Base-by-base conservation (phyloP, 2,797 vertebrate genomes). In the Lateolabrax maculatus region DNA sequence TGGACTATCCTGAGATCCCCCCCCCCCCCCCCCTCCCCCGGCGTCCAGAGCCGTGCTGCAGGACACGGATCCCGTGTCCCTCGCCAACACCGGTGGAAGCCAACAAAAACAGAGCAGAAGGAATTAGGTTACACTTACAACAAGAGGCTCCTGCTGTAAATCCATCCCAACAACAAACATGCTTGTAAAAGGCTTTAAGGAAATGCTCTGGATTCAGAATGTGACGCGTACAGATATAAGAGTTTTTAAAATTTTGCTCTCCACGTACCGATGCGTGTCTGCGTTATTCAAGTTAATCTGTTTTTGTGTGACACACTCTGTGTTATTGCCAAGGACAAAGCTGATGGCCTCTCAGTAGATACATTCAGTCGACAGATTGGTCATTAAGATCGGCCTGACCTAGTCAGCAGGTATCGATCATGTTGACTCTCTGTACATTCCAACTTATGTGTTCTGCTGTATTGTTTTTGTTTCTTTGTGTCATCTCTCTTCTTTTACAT, bases 301-400 rank as follows among this genome's bases (percentile, higher is more conserved):
- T 51, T 83, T 82, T 66, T 67, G 65, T 72, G 73, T 44, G 65
- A 74, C 65, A 48, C 58, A 69, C 69, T 62, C 60, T 34, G 39
- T 80, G 77, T 84, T 79, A 51, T 75, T 84, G 77, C 73, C 86
- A 92, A 91, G 90, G 90, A 89, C 84, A 23, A 81, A 83, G 76
- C 89, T 91, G 85, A 87, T 81, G 75, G 57, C 69, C 71, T 81
- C 39, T 86, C 71, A 23, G 76, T 71, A 77, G 81, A 89, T 85
- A 77, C 58, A 85, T 88, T 86, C 62, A 78, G 57, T n/a, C 77
- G 79, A 87, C 64, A 55, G 65, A 58, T 62, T 25, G 61, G 75
- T 87, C 74, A 84, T 91, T 80, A 77, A 85, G 60, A 71, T 52
- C 62, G 69, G 21, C 21, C 9, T 19, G 79, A 81, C 85, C 75